These are phyloP conservation scores for Archegozetes longisetosus DNA, from an alignment of 1,140 invertebrate species.

Conservation along the genomic window DNA sequence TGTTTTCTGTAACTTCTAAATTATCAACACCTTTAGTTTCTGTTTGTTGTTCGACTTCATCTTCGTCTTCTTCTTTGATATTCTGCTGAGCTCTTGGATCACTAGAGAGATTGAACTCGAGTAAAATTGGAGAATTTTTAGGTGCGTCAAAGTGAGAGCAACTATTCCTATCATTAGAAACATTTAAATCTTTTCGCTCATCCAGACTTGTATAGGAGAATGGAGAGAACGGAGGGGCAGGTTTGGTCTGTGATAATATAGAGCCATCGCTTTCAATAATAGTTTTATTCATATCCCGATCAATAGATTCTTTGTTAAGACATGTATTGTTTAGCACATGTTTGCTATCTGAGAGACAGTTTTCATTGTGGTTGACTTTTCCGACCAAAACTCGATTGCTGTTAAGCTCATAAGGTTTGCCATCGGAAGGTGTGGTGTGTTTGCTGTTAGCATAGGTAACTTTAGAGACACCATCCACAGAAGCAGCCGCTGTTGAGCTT, in stretches of 20 bases:
- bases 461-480: background rate
- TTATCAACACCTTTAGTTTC: background rate
- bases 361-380: background rate
- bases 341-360: background rate
- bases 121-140: background rate
- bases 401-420: background rate
- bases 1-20: background rate
- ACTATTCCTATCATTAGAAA: background rate
- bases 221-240: background rate
- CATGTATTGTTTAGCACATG: background rate
- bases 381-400: background rate
- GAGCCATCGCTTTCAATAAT: background rate
- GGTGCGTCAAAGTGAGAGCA: background rate
- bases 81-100: background rate
- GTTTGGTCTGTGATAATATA: background rate
- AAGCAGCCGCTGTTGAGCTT: background rate
- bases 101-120: background rate
- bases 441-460: background rate
- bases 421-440: background rate
- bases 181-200: background rate
- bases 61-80: background rate
- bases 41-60: background rate
- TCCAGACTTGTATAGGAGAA: background rate
- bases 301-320: background rate
- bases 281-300: background rate